Conservation (phyloP, 2,113 vertebrate species). For the Suncus etruscus region DNA sequence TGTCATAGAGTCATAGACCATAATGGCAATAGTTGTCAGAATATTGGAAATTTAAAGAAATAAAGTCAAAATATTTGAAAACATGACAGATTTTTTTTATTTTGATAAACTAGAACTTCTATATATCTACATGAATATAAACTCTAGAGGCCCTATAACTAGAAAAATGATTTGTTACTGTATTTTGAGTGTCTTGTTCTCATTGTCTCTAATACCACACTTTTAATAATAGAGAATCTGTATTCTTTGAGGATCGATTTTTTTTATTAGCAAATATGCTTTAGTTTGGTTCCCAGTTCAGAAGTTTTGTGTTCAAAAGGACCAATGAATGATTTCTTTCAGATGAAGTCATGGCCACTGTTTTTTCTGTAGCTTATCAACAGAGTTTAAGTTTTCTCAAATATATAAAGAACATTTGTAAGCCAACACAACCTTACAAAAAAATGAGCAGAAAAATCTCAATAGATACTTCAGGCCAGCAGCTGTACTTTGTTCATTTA, state of each 20-base stretch:
- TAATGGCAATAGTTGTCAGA: not conserved
- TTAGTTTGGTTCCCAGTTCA: not conserved
- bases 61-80: not conserved
- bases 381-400: not conserved
- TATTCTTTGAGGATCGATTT: slow-evolving; percentile 13
- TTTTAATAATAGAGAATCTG: not conserved
- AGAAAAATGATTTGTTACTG: not conserved
- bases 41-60: not conserved
- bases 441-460: not conserved
- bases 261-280: not conserved
- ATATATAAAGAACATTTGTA: not conserved
- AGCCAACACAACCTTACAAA: not conserved
- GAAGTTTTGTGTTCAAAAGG: slow-evolving; percentile 11
- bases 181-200: not conserved
- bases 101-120: not conserved
- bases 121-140: not conserved
- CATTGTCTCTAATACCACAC: not conserved
- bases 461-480: not conserved
- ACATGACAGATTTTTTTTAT: not conserved
- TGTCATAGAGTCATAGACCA: not conserved
- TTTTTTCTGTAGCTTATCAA: not conserved
- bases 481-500: no score
- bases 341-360: not conserved
- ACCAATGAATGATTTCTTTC: not conserved
- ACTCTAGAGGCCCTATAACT: not conserved